Evolutionary conservation across 2,113 vertebrate genomes (phyloP).

Genomic region (Aplodontia rufa): DNA sequence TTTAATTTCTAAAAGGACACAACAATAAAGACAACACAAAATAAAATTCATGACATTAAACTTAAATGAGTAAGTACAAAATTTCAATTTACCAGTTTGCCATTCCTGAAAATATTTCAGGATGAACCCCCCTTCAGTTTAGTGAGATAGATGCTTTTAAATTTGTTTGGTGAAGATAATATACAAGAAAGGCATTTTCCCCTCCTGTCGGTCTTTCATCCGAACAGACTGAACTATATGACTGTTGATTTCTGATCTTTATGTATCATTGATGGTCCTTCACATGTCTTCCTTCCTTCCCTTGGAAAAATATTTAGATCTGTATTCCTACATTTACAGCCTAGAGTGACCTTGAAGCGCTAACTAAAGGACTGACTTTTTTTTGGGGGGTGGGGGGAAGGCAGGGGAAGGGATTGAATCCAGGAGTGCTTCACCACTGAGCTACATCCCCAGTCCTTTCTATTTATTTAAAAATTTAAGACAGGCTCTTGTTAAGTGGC

Average conservation of each 20-base stretch:
- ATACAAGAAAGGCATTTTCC: background rate
- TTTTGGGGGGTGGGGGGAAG: no score
- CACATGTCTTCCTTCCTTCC: background rate
- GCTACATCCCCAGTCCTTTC: no score
- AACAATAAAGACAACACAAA: slow-evolving; percentile 23
- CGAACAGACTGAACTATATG: background rate
- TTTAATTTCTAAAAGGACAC: background rate
- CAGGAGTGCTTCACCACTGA: no score
- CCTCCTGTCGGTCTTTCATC: background rate
- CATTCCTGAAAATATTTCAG: background rate
- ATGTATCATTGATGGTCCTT: background rate
- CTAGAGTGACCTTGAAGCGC: background rate
- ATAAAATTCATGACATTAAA: background rate
- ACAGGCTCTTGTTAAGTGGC: no score
- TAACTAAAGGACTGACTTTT: background rate
- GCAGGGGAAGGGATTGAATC: no score
- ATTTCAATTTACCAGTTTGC: background rate
- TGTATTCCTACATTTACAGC: background rate
- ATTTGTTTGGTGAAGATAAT: background rate
- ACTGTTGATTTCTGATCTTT: background rate
- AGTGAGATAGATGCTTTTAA: slow-evolving; percentile 7
- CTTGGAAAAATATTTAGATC: background rate
- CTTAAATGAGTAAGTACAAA: background rate
- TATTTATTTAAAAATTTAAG: no score
- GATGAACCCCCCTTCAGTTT: background rate